phyloP scores from a whole-genome alignment of 2,113 vertebrate species.

The Rhipidura dahli region DNA sequence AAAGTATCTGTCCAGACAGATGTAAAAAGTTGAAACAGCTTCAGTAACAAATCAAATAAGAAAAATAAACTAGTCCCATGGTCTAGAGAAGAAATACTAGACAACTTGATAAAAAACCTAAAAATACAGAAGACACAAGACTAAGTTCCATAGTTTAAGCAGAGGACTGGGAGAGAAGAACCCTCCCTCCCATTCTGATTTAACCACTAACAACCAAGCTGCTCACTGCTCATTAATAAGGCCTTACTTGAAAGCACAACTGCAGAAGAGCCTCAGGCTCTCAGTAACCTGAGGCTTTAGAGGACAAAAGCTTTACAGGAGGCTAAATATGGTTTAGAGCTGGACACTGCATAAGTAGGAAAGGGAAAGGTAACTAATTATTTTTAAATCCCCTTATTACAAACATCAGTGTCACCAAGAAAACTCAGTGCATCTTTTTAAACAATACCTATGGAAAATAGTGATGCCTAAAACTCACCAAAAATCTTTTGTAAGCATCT shows the following conservation, averaged over 20 bases:
- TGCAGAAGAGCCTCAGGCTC: neutral
- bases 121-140: neutral
- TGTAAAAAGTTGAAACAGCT: neutral
- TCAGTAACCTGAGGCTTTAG: neutral
- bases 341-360: neutral
- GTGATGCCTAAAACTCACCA: neutral
- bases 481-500: neutral
- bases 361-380: neutral
- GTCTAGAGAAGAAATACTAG: neutral
- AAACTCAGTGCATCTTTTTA: neutral
- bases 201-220: neutral
- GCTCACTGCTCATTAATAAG: accelerated
- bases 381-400: neutral
- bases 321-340: neutral
- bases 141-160: neutral
- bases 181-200: neutral
- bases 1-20: neutral
- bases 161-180: neutral
- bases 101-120: neutral
- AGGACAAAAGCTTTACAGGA: neutral
- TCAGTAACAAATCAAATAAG: neutral
- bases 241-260: neutral
- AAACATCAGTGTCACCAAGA: neutral
- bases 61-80: neutral
- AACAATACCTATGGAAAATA: neutral